Percentiles rank a stretch among this genome's conserved stretches.
phyloP scores from a whole-genome alignment of 2,797 vertebrate species.

The Xiphorhynchus erythropygius region DNA sequence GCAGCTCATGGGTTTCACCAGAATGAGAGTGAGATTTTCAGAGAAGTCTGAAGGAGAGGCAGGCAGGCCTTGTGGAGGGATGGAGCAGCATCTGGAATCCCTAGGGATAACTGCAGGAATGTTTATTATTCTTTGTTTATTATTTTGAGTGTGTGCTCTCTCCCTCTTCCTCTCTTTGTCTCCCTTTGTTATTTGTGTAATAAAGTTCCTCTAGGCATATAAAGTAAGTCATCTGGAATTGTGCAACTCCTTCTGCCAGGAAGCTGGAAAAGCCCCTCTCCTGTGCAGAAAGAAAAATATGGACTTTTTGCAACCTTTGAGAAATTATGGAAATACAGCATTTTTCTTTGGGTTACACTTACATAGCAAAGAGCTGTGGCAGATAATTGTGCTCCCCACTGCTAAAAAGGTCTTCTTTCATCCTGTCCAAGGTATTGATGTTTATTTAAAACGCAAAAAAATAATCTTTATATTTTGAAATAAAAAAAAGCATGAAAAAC shows the following conservation, averaged over 20 bases:
- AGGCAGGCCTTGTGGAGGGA: not conserved
- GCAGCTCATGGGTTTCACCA: not conserved
- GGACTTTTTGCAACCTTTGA: rapidly evolving
- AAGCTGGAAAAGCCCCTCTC: conserved; percentile 26
- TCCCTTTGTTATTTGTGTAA: conserved; percentile 35
- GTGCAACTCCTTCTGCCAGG: conserved; percentile 14
- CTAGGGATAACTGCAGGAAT: not conserved
- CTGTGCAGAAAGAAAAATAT: not conserved
- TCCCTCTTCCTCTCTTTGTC: conserved; percentile 28
- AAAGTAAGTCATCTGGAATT: conserved; percentile 50
- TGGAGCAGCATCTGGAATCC: conserved; percentile 37
- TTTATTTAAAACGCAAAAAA: not conserved
- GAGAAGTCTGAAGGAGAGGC: not conserved
- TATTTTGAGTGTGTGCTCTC: conserved; percentile 17
- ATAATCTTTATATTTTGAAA: not conserved
- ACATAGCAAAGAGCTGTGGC: not conserved
- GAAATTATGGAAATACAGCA: not conserved
- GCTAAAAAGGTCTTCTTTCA: not conserved
- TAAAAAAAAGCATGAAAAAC: not conserved
- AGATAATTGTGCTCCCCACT: not conserved
- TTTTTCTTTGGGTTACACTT: not conserved
- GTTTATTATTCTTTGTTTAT: conserved; percentile 50
- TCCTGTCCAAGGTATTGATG: not conserved
- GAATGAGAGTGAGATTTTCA: not conserved
- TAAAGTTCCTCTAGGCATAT: conserved; percentile 21